Base-by-base conservation (phyloP, 1,140 invertebrate genomes). In the Monomorium pharaonis region DNA sequence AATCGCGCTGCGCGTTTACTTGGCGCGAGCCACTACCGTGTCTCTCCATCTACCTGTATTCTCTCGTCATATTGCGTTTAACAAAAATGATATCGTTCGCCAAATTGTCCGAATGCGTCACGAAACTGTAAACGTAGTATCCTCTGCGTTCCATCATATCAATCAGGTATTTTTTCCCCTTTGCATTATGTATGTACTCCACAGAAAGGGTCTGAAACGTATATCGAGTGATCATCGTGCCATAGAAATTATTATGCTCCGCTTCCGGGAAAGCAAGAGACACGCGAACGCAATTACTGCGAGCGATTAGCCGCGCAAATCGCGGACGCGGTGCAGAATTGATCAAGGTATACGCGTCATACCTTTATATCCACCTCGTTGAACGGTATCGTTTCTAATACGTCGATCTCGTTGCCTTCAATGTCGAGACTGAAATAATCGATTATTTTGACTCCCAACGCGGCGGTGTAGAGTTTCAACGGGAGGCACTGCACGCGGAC, bases 371-470 rank as follows among this genome's bases (percentile, higher is more conserved):
- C 90, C 2, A 96, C 86, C 65, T 91, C 90, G 58, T 96, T 92
- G 86, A 95, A 96, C 21, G 96, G 96, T 74, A 96, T 95, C 2
- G 95, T 96, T 89, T 95, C 93, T 7, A 96, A 87, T 18, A 96
- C 95, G 83, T 96, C 94, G 12, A 96, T 89, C 87, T 96, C 96
- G 67, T 93, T 93, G 30, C 96, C 96, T 91, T 96, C 96, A 5
- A 96, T 91, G 85, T 96, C 95, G 14, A 95, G 92, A 88, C 95
- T 95, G 44, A 96, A 95, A 86, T 95, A 96, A 91, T 96, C 93
- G 4, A 96, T 86, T 3, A 92, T 90, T 18, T 91, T 93, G 5
- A 93, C 58, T 62, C 94, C 94, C 10, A 95, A 88, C 10, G 96
- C 96, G 18, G 94, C 86, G 24, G 96, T 89, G 60, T 96, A 94